A percentile compares a stretch with the other conserved stretches of the same genome.
These are phyloP conservation scores for Pristionchus japonicus DNA, from an alignment of 2,888 invertebrate species.

Conservation along the genomic window DNA sequence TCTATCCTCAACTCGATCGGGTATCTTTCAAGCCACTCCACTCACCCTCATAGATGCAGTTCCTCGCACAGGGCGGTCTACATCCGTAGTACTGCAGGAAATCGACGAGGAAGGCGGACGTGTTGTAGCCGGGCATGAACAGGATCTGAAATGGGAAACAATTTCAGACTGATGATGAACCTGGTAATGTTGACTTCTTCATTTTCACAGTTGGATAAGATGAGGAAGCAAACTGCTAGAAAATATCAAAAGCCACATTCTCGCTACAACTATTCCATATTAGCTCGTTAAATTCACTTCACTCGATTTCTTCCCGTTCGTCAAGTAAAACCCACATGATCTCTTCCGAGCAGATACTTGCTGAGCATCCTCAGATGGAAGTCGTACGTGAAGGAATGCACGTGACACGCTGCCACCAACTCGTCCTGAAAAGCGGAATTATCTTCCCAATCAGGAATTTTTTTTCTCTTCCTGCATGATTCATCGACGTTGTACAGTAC, in stretches of 20 bases:
- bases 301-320: neutral
- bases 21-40: neutral
- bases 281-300: slow-evolving; percentile 11
- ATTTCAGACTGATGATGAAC: too few species aligned
- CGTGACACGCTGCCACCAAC: slow-evolving; percentile 60
- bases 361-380: slow-evolving; percentile 67
- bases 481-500: too few species aligned
- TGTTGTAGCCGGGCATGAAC: slow-evolving; percentile 81
- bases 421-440: slow-evolving; percentile 54
- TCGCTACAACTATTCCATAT: slow-evolving; percentile 23
- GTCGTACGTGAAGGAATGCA: slow-evolving; percentile 75
- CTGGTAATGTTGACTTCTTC: too few species aligned
- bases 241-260: slow-evolving; percentile 36
- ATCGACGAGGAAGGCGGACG: slow-evolving; percentile 84
- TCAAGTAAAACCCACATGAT: slow-evolving; percentile 48
- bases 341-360: slow-evolving; percentile 59
- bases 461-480: too few species aligned
- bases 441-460: too few species aligned
- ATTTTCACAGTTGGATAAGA: too few species aligned
- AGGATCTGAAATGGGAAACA: slow-evolving; percentile 56
- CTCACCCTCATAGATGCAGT: slow-evolving; percentile 83
- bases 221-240: too few species aligned
- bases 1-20: neutral
- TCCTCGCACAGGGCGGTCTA: slow-evolving; percentile 85
- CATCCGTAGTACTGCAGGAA: slow-evolving; percentile 86